Evolutionary conservation across 2,113 vertebrate genomes (phyloP).

Genomic region (Pterocles gutturalis): DNA sequence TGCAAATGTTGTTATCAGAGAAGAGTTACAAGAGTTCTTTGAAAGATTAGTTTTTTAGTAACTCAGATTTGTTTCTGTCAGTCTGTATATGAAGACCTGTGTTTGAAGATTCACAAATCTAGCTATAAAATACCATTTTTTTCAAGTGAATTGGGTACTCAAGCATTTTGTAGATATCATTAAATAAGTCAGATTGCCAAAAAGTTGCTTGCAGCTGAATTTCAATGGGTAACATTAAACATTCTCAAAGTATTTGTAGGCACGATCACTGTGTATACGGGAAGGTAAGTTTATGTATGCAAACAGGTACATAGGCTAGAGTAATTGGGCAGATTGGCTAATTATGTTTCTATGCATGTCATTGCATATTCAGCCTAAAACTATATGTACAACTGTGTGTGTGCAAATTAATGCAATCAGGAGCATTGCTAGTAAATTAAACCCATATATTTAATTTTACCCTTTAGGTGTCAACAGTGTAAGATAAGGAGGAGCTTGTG

Average conservation of each 20-base stretch:
- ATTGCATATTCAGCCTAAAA: not conserved
- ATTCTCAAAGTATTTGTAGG: not conserved
- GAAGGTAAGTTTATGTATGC: constrained; percentile 57
- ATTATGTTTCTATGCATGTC: constrained; percentile 25
- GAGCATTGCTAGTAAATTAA: constrained; percentile 21
- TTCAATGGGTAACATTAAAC: not conserved
- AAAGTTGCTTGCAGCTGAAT: not conserved
- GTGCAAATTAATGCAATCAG: constrained; percentile 48
- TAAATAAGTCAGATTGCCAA: not conserved
- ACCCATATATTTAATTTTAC: not conserved
- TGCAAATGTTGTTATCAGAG: not conserved
- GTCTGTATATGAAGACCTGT: not conserved
- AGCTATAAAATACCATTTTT: not conserved
- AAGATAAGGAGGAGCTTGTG: not conserved
- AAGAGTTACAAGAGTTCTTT: not conserved
- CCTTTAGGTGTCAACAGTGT: not conserved
- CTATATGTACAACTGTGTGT: not conserved
- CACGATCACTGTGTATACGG: constrained; percentile 26
- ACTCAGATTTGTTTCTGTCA: not conserved
- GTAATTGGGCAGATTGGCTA: constrained; percentile 54
- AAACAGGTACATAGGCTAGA: constrained; percentile 51
- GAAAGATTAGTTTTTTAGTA: not conserved
- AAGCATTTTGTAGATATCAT: not conserved
- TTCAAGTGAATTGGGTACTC: not conserved
- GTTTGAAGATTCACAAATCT: not conserved